These are phyloP conservation scores for Agelas oroides DNA, from an alignment of 37 sponge, comb jelly and placozoan species.

Conservation along the genomic window DNA sequence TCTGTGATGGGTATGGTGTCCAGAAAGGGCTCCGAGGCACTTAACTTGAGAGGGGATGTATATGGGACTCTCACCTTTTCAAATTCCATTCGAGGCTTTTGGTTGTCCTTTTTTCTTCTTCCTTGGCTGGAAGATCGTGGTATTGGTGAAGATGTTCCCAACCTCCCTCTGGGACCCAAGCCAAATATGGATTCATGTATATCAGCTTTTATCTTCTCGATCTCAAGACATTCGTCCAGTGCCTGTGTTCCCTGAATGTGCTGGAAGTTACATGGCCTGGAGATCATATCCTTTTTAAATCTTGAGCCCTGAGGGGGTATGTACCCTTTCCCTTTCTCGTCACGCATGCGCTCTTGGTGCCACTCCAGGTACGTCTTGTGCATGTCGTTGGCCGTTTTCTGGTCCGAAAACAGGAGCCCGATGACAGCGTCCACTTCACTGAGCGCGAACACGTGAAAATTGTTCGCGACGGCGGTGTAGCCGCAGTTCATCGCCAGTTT, in stretches of 20 bases:
- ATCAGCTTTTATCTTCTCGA: slow-evolving; percentile 74
- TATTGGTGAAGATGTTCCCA: neutral
- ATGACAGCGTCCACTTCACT: slow-evolving; percentile 51
- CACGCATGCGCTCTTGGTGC: slow-evolving; percentile 65
- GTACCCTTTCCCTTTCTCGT: slow-evolving; percentile 39
- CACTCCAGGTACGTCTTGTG: slow-evolving; percentile 48
- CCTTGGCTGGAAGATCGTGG: neutral
- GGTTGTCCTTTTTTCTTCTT: slow-evolving; percentile 48
- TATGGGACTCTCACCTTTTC: slow-evolving; percentile 42
- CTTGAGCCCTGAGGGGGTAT: neutral
- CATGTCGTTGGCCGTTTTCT: slow-evolving; percentile 41
- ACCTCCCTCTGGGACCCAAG: slow-evolving; percentile 18
- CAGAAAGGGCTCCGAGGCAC: neutral
- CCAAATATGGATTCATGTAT: slow-evolving; percentile 45
- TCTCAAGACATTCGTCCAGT: slow-evolving; percentile 74
- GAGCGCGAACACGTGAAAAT: slow-evolving; percentile 78
- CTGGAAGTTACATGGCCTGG: slow-evolving; percentile 86
- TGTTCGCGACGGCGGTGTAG: slow-evolving; percentile 77
- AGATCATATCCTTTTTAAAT: slow-evolving; percentile 76
- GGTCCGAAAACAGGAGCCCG: slow-evolving; percentile 61
- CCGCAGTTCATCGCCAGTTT: slow-evolving; percentile 26
- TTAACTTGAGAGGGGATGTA: too few relatives aligned
- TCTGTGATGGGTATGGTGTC: neutral
- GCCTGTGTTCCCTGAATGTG: slow-evolving; percentile 84
- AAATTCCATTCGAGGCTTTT: slow-evolving; percentile 27